Percentiles rank a stretch among this genome's conserved stretches.
These are phyloP conservation scores for Alitta virens DNA, from an alignment of 2,888 invertebrate genomes.

Conservation along the genomic window DNA sequence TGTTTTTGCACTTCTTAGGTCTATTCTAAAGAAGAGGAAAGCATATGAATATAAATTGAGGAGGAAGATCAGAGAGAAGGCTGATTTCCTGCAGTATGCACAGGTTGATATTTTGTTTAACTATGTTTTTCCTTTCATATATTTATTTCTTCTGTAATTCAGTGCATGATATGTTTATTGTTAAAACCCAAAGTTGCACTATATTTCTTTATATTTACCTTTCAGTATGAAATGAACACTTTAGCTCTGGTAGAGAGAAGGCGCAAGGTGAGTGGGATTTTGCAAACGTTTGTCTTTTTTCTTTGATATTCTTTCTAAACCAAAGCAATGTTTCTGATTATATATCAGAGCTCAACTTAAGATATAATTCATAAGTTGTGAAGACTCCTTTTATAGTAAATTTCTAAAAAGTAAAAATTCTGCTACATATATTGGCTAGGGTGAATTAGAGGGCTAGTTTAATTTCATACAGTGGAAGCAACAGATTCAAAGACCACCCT, in stretches of 20 bases:
- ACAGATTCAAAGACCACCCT: too few relatives aligned
- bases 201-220: not conserved
- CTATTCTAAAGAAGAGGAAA: slow-evolving; percentile 69
- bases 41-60: slow-evolving; percentile 74
- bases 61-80: slow-evolving; percentile 67
- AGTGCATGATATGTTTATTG: not conserved
- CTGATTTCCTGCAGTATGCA: slow-evolving; percentile 60
- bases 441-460: too few relatives aligned
- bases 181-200: not conserved
- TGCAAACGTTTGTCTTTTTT: not conserved
- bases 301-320: too few relatives aligned
- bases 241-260: slow-evolving; percentile 67
- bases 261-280: slow-evolving; percentile 56
- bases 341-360: too few relatives aligned
- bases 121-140: not conserved
- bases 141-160: not conserved
- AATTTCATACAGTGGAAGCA: too few relatives aligned
- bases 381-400: too few relatives aligned
- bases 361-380: too few relatives aligned
- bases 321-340: too few relatives aligned
- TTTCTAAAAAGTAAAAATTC: too few relatives aligned
- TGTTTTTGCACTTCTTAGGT: slow-evolving; percentile 56
- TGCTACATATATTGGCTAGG: too few relatives aligned
- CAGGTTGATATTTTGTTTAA: slow-evolving; percentile 50
- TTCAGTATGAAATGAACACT: slow-evolving; percentile 68